Percentiles rank a stretch among this genome's conserved stretches.
These are phyloP conservation scores for Actinia equina DNA, from an alignment of 64 coral and sea anemone genomes.

Conservation along the genomic window DNA sequence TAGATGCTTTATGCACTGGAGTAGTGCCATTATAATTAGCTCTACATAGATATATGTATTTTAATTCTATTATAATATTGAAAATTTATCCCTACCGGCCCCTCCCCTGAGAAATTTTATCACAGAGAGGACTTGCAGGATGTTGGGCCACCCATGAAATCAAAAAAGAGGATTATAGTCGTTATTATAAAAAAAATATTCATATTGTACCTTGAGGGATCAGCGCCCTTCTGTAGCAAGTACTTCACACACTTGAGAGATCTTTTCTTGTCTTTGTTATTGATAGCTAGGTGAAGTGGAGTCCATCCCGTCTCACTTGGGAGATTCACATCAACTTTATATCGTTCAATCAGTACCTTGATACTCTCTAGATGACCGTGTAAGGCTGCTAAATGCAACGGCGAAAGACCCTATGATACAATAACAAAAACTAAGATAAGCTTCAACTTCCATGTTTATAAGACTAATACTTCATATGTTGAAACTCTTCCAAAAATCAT, in stretches of 20 bases:
- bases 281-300: conserved; percentile 83
- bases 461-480: too few relatives aligned
- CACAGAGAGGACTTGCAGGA: too few relatives aligned
- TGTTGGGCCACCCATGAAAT: too few relatives aligned
- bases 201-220: conserved; percentile 73
- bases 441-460: too few relatives aligned
- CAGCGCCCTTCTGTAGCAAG: conserved; percentile 76
- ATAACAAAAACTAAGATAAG: background rate
- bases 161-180: background rate
- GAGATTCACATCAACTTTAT: conserved; percentile 79
- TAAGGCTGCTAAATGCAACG: conserved; percentile 88
- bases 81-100: background rate
- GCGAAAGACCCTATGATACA: conserved; percentile 62
- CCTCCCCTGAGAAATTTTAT: too few relatives aligned
- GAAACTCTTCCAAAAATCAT: too few relatives aligned
- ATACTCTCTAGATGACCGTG: conserved; percentile 92
- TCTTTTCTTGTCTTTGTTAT: conserved; percentile 63
- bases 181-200: background rate
- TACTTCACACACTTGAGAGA: conserved; percentile 75
- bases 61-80: background rate
- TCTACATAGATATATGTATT: background rate
- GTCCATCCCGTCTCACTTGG: conserved; percentile 93
- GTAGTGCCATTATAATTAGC: conserved; percentile 71
- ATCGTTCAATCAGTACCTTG: conserved; percentile 71
- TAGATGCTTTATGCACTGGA: conserved; percentile 86